Percentiles rank a stretch among this genome's conserved stretches.
Conservation (phyloP, 2,797 vertebrate species). For the Danio aesculapii region DNA sequence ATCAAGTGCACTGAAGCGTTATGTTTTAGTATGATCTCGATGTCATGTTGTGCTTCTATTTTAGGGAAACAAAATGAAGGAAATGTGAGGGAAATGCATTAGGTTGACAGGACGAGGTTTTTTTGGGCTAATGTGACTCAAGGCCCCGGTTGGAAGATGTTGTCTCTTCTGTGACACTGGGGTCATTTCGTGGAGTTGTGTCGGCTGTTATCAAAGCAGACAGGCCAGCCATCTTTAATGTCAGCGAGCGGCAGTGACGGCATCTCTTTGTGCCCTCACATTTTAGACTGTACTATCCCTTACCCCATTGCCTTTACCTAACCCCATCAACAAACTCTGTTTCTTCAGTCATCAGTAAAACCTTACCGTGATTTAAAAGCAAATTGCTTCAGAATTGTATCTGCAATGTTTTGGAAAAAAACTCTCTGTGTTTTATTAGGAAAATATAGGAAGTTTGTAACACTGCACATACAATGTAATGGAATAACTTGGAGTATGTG, state of each 20-base stretch:
- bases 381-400: neutral
- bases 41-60: constrained; percentile 50
- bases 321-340: constrained; percentile 1
- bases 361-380: neutral
- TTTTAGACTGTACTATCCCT: constrained; percentile 7
- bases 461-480: too few species aligned
- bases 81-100: constrained; percentile 73
- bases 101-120: constrained; percentile 64
- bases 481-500: too few species aligned
- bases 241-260: constrained; percentile 60
- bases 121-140: constrained; percentile 67
- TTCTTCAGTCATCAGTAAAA: neutral
- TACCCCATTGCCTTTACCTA: neutral
- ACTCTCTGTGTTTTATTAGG: neutral
- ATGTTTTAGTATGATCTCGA: constrained; percentile 60
- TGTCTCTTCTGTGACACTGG: constrained; percentile 58
- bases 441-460: neutral
- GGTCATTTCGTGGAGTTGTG: constrained; percentile 71
- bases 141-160: constrained; percentile 62
- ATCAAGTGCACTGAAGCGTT: constrained; percentile 54
- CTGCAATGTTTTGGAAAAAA: neutral
- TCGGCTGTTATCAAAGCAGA: constrained; percentile 69
- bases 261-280: constrained; percentile 40
- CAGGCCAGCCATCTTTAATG: constrained; percentile 59
- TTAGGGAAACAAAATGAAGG: constrained; percentile 49